Evolutionary conservation across 2,113 vertebrate genomes (phyloP).

Genomic region (Anguilla japonica): DNA sequence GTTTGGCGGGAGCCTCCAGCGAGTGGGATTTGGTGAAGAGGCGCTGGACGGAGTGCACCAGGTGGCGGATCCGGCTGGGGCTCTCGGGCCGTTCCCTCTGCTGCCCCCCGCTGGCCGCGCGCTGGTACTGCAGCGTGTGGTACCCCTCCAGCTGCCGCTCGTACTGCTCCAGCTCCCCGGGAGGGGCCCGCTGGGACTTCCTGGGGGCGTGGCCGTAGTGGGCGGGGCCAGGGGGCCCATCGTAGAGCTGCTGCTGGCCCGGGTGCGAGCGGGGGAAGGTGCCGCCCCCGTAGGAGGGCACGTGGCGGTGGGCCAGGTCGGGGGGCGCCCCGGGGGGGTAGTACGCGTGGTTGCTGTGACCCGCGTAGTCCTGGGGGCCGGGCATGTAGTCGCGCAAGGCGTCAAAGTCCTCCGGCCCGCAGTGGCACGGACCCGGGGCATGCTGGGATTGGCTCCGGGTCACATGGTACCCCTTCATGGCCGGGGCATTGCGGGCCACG

Average conservation of each 20-base stretch:
- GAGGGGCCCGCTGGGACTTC: constrained; percentile 91
- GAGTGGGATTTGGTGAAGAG: constrained; percentile 98
- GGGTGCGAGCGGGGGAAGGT: constrained; percentile 95
- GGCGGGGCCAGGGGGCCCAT: constrained; percentile 81
- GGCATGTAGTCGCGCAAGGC: constrained; percentile 74
- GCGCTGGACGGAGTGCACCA: constrained; percentile 97
- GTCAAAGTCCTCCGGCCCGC: constrained; percentile 80
- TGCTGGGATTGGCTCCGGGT: constrained; percentile 88
- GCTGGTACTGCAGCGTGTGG: constrained; percentile 95
- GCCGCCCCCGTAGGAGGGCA: constrained; percentile 77
- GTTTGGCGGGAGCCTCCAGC: constrained; percentile 87
- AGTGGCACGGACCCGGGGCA: constrained; percentile 81
- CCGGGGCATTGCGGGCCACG: constrained; percentile 77
- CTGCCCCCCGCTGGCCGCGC: constrained; percentile 80
- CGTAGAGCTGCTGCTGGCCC: constrained; percentile 86
- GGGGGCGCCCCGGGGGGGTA: constrained; percentile 77
- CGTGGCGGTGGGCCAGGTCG: constrained; percentile 71
- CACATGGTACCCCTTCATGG: constrained; percentile 95
- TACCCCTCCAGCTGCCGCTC: constrained; percentile 97
- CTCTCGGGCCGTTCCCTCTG: constrained; percentile 81
- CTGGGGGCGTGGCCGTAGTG: constrained; percentile 26
- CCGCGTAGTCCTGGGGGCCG: constrained; percentile 65
- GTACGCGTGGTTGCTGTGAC: constrained; percentile 80
- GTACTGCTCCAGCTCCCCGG: constrained; percentile 89
- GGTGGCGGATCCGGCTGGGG: constrained; percentile 93